Base-by-base conservation (phyloP, 1,140 invertebrate species). In the Leptestheria dahalacensis region DNA sequence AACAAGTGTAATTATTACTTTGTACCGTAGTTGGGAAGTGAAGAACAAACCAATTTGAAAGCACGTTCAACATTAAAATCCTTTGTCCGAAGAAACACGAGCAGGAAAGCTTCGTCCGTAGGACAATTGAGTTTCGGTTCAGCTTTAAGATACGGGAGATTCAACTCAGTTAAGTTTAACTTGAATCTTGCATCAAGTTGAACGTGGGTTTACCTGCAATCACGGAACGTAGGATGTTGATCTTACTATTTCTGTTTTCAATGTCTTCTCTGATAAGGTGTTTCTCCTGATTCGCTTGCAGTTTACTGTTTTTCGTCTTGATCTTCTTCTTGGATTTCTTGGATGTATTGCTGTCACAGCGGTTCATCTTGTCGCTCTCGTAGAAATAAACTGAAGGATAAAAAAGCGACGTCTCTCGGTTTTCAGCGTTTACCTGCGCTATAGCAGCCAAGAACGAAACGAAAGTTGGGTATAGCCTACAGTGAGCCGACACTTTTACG, bases 41-140 rank as follows among this genome's bases (percentile, higher is more conserved):
- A 12, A 49, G n/a, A 54, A 59, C 25, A 6, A 28, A 59, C 21
- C 57, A 49, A 18, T 57, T 50, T 59, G 15, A 15, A n/a, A 23
- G 53, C 53, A 1, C 53, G 53, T 9, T 56, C 53, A 24, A 41
- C 26, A 25, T 56, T 56, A 20, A 25, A 56, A 15, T 56, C 41
- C 25, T 41, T 56, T n/a, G 53, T 41, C 10, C 53, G 53, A 20
- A 56, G 41, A 29, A 56, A 56, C 12, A 56, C 15, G 24, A 56
- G 53, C 2, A 56, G 26, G 53, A 56, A 56, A 28, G 1, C 10
- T 11, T 26, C 28, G 41, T 56, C 53, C n/a, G 53, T 56, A 12
- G 28, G 53, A 18, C 53, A 56, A 29, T 29, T 41, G 10, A 56
- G 15, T 0, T 41, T 41, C 6, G 33, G 15, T 9, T 41, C 33